Conservation (phyloP, 2,797 vertebrate genomes). For the Momotus momota region DNA sequence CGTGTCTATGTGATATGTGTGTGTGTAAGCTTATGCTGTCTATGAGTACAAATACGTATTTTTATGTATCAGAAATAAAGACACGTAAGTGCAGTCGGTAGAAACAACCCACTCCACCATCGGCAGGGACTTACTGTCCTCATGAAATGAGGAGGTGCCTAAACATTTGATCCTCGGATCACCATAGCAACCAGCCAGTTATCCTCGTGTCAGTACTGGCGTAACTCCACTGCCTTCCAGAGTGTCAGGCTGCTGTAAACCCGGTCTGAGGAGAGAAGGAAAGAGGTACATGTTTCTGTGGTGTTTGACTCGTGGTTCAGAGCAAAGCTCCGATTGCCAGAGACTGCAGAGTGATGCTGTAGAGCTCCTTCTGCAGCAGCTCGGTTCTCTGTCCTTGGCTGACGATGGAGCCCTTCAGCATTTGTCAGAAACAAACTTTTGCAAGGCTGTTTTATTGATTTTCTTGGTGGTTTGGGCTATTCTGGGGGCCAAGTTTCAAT, state of each 20-base stretch:
- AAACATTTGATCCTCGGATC: neutral
- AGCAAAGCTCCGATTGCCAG: neutral
- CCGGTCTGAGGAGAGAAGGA: neutral
- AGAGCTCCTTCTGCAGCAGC: neutral
- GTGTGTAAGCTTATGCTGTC: neutral
- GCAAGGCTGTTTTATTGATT: neutral
- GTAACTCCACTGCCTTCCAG: neutral
- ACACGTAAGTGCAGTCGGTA: neutral
- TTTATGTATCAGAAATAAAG: neutral
- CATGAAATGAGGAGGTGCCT: neutral
- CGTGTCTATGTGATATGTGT: fast-evolving
- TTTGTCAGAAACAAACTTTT: neutral
- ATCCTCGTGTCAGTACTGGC: neutral
- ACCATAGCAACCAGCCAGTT: neutral
- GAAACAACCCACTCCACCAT: neutral
- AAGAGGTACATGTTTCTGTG: fast-evolving
- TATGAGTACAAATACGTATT: neutral
- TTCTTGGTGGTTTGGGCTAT: neutral
- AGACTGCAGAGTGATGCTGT: neutral
- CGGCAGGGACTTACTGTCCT: neutral
- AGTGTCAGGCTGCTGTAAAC: neutral
- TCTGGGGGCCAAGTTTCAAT: neutral
- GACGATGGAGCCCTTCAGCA: neutral
- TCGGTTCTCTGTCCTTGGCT: neutral
- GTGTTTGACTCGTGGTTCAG: neutral